phyloP scores from a whole-genome alignment of 2,797 vertebrate species.

The Oreochromis mossambicus region DNA sequence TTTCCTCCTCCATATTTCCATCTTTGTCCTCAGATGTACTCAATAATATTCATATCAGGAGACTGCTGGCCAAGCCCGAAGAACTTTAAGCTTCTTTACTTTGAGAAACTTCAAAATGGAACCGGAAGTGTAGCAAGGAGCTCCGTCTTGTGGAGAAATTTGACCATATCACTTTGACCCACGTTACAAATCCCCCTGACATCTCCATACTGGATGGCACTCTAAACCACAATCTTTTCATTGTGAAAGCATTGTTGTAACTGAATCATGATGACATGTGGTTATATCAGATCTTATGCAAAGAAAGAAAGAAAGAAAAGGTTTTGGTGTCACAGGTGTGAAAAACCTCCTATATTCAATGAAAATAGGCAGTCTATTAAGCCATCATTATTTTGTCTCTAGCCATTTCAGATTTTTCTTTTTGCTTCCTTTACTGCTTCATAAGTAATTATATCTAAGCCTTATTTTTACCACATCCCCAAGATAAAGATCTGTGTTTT shows the following conservation, averaged over 20 bases:
- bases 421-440: neutral
- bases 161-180: neutral
- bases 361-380: neutral
- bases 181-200: neutral
- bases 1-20: neutral
- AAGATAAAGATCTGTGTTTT: neutral
- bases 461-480: neutral
- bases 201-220: neutral
- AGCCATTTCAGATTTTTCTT: neutral
- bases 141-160: neutral
- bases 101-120: neutral
- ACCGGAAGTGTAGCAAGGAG: neutral
- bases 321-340: neutral
- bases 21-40: neutral
- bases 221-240: neutral
- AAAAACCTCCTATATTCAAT: neutral
- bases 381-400: neutral
- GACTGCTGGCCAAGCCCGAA: neutral
- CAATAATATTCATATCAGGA: neutral
- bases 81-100: neutral
- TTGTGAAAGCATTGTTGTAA: neutral
- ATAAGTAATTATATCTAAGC: neutral
- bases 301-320: neutral
- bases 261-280: neutral
- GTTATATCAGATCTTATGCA: neutral